phyloP scores from a whole-genome alignment of 2,888 invertebrate species.

The Andrena marginata region DNA sequence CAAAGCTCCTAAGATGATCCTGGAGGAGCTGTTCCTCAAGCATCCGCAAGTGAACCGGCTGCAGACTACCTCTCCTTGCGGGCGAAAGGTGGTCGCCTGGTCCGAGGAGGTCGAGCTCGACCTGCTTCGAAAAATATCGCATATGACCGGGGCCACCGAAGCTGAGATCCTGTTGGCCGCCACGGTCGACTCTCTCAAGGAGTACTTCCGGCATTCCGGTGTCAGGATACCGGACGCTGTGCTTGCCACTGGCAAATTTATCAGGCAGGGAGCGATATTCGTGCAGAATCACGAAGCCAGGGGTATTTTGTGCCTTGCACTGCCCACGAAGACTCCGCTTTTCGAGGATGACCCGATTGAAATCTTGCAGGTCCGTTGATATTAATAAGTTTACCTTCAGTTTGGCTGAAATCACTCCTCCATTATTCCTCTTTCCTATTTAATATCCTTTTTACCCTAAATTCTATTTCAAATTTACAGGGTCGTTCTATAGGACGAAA shows the following conservation, averaged over 20 bases:
- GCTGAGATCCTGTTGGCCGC: constrained; percentile 89
- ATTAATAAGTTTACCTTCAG: neutral
- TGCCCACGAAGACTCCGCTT: constrained; percentile 86
- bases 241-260: constrained; percentile 88
- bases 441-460: no score
- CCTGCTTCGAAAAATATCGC: constrained; percentile 87
- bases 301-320: constrained; percentile 89
- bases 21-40: constrained; percentile 87
- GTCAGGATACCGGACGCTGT: constrained; percentile 87
- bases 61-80: constrained; percentile 89
- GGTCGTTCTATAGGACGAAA: no score
- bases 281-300: constrained; percentile 85
- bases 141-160: constrained; percentile 87
- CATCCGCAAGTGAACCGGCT: constrained; percentile 87
- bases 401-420: no score
- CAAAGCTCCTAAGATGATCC: constrained; percentile 86
- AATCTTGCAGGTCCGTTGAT: constrained; percentile 77
- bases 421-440: no score
- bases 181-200: constrained; percentile 88
- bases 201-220: constrained; percentile 88
- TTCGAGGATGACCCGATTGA: constrained; percentile 83
- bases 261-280: constrained; percentile 87
- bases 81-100: constrained; percentile 91
- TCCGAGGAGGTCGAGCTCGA: constrained; percentile 88
- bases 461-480: no score